Evolutionary conservation across 2,113 vertebrate species (phyloP).

Genomic region (Callocephalon fimbriatum): DNA sequence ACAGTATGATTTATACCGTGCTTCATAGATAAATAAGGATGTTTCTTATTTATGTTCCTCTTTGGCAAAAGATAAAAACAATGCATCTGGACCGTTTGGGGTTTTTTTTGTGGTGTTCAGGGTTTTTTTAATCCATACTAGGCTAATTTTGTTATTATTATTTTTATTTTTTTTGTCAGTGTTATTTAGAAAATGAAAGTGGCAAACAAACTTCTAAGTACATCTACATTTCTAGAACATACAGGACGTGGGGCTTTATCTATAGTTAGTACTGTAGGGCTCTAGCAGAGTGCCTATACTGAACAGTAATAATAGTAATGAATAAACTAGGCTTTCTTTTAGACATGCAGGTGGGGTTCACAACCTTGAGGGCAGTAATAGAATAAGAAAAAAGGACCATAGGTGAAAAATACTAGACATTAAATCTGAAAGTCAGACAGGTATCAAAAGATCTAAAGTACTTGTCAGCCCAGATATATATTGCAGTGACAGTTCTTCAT

Average conservation of each 20-base stretch:
- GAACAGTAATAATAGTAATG: not conserved
- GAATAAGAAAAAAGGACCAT: not conserved
- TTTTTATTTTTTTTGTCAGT: not conserved
- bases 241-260: not conserved
- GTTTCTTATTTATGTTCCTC: not conserved
- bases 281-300: not conserved
- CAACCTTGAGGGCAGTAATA: not conserved
- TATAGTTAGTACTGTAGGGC: not conserved
- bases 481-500: not conserved
- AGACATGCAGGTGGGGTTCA: not conserved
- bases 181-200: not conserved
- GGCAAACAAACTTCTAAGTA: not conserved
- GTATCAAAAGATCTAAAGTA: not conserved
- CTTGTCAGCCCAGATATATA: not conserved
- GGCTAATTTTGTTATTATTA: not conserved
- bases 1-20: not conserved
- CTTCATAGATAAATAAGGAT: not conserved
- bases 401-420: not conserved
- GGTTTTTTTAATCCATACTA: not conserved
- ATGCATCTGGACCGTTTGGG: not conserved
- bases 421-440: not conserved
- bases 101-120: not conserved
- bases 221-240: not conserved
- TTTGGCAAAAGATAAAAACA: not conserved
- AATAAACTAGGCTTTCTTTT: not conserved